These are phyloP conservation scores for Muscicapa striata DNA, from an alignment of 2,797 vertebrate species.

Conservation along the genomic window DNA sequence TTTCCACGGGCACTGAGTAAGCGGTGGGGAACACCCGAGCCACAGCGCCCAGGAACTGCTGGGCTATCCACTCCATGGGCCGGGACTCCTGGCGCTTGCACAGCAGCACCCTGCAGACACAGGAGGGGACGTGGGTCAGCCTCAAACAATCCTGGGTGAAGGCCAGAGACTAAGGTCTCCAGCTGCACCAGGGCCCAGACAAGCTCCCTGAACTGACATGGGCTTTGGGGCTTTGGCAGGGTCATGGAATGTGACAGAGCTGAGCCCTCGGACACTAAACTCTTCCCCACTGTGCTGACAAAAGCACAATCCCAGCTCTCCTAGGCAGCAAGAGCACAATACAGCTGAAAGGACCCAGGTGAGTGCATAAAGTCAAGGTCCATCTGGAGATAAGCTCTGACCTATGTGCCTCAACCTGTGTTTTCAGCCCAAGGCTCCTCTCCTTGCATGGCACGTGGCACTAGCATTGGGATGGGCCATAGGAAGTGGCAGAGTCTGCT, in stretches of 20 bases:
- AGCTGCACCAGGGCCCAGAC: background rate
- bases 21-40: constrained; percentile 72
- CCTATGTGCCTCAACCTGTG: background rate
- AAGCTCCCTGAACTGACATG: background rate
- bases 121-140: background rate
- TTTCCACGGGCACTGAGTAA: constrained; percentile 78
- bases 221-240: background rate
- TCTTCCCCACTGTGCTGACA: background rate
- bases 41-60: constrained; percentile 74
- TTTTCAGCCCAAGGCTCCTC: background rate
- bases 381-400: background rate
- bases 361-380: background rate
- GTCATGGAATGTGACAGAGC: fast-evolving
- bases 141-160: background rate
- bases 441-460: fast-evolving
- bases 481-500: background rate
- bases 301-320: background rate
- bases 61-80: constrained; percentile 79
- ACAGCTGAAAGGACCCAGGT: background rate
- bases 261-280: background rate
- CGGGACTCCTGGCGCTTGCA: constrained; percentile 84
- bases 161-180: background rate
- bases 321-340: background rate
- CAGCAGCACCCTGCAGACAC: constrained; percentile 69
- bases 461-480: background rate